Evolutionary conservation across 1,140 invertebrate species (phyloP).

Genomic region (Dinoponera quadriceps): DNA sequence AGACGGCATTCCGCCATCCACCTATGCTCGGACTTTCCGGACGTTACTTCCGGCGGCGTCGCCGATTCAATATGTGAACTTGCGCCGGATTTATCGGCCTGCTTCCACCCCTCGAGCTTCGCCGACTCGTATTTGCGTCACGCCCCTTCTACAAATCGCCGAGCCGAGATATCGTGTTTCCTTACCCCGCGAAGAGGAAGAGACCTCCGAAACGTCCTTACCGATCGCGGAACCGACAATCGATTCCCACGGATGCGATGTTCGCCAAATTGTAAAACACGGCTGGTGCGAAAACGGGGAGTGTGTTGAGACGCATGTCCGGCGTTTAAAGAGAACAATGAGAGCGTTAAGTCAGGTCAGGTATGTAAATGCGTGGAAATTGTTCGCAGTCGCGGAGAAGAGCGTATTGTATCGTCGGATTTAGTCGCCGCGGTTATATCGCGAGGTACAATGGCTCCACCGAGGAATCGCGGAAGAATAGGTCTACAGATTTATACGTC

Average conservation of each 20-base stretch:
- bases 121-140: conserved; percentile 52
- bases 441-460: not conserved
- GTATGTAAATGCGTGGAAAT: not conserved
- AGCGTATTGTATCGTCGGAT: not conserved
- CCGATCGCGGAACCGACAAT: conserved; percentile 38
- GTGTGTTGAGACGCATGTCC: not conserved
- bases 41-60: conserved; percentile 40
- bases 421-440: not conserved
- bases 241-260: conserved; percentile 28
- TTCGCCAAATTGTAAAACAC: conserved; percentile 24
- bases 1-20: conserved; percentile 48
- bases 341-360: not conserved
- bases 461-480: not conserved
- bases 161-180: conserved; percentile 37
- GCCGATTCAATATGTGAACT: conserved; percentile 61
- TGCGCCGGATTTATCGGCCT: conserved; percentile 54
- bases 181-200: conserved; percentile 10
- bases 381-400: not conserved
- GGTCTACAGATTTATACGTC: no score
- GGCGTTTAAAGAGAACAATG: not conserved
- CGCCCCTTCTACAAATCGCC: conserved; percentile 54
- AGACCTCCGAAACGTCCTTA: conserved; percentile 6
- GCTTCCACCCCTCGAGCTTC: conserved; percentile 15
- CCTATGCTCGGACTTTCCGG: conserved; percentile 28
- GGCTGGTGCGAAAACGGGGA: not conserved